These are phyloP conservation scores for Oncorhynchus masou DNA, from an alignment of 2,113 vertebrate genomes.

Conservation along the genomic window DNA sequence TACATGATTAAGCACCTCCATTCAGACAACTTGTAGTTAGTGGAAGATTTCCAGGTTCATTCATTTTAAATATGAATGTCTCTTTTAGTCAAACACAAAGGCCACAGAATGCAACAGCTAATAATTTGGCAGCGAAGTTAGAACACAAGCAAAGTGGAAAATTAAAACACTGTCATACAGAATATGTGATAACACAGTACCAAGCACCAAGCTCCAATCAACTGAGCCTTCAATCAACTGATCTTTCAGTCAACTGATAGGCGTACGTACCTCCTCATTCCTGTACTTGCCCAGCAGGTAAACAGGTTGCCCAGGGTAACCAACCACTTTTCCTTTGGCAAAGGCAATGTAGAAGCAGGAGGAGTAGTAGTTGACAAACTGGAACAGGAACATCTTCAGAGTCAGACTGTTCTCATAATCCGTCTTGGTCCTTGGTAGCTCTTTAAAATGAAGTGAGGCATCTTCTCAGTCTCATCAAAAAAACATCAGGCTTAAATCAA, in stretches of 20 bases:
- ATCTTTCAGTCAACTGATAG: not conserved
- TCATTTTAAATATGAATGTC: not conserved
- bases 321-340: constrained; percentile 89
- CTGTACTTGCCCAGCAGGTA: constrained; percentile 87
- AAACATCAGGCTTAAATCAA: no score
- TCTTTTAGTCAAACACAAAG: not conserved
- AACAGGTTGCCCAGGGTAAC: constrained; percentile 84
- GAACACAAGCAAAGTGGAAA: not conserved
- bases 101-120: not conserved
- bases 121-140: not conserved
- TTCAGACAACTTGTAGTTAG: not conserved
- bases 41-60: no score
- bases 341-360: constrained; percentile 97
- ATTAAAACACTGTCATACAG: not conserved
- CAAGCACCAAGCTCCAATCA: no score
- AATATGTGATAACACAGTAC: no score
- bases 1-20: not conserved
- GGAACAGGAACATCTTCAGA: constrained; percentile 96
- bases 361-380: constrained; percentile 96
- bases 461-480: no score
- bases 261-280: constrained; percentile 84
- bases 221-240: no score
- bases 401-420: constrained; percentile 95
- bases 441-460: constrained; percentile 56
- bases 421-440: constrained; percentile 88